These are phyloP conservation scores for Loriculus beryllinus DNA, from an alignment of 2,797 vertebrate genomes.

Conservation along the genomic window DNA sequence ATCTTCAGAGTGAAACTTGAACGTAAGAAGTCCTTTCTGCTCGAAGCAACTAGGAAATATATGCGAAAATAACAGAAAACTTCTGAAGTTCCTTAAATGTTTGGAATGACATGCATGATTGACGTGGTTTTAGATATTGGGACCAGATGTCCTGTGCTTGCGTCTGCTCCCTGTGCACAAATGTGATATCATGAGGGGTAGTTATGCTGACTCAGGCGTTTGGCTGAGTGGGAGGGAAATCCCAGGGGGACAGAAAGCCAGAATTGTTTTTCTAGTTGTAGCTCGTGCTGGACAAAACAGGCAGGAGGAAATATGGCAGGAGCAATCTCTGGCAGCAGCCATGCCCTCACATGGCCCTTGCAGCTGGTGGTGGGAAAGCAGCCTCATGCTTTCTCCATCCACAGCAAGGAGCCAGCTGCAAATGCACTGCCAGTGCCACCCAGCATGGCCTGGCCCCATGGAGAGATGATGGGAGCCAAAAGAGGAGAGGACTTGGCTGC, in stretches of 20 bases:
- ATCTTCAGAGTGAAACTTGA: not conserved
- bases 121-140: conserved; percentile 60
- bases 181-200: conserved; percentile 12
- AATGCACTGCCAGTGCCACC: not conserved
- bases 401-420: not conserved
- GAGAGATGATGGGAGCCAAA: rapidly evolving
- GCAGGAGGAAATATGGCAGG: not conserved
- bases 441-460: rapidly evolving
- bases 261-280: conserved; percentile 29
- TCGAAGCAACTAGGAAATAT: not conserved
- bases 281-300: not conserved
- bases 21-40: conserved; percentile 1
- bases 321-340: not conserved
- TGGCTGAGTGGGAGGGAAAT: conserved; percentile 21
- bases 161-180: not conserved
- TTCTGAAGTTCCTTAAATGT: conserved; percentile 52
- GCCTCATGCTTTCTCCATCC: rapidly evolving
- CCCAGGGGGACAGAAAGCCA: not conserved
- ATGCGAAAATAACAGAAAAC: conserved; percentile 34
- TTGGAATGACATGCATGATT: conserved; percentile 61
- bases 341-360: conserved; percentile 17
- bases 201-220: conserved; percentile 33
- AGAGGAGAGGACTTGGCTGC: not conserved
- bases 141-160: conserved; percentile 54
- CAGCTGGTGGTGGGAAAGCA: not conserved